phyloP scores from a whole-genome alignment of 2,797 vertebrate species.

The Phyllotis vaccarum region DNA sequence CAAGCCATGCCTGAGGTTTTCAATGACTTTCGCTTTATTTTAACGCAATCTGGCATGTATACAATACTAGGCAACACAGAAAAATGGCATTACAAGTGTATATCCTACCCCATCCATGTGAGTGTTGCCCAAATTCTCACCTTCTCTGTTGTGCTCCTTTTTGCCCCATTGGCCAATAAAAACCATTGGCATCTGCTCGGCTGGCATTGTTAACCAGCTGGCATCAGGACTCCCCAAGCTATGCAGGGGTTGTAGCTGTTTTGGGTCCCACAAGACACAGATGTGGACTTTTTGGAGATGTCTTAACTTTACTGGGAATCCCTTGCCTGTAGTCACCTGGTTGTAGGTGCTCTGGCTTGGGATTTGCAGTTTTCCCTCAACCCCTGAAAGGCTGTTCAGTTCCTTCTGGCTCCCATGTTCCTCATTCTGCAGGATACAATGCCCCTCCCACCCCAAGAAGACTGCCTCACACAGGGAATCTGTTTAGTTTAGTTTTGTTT shows the following conservation, averaged over 20 bases:
- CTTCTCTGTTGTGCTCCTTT: background rate
- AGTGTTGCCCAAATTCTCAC: background rate
- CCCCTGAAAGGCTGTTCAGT: background rate
- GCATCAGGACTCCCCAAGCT: background rate
- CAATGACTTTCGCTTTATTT: background rate
- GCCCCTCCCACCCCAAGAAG: background rate
- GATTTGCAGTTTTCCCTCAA: background rate
- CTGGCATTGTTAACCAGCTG: background rate
- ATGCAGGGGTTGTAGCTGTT: background rate
- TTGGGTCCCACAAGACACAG: background rate
- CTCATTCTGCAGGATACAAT: background rate
- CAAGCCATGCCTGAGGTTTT: background rate
- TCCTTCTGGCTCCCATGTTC: background rate
- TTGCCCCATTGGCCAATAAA: background rate
- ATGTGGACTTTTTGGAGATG: background rate
- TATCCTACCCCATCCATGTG: background rate
- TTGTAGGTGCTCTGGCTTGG: background rate
- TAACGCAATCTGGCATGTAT: background rate
- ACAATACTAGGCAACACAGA: background rate
- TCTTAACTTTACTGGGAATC: background rate
- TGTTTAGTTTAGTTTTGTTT: background rate
- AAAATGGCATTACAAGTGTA: background rate
- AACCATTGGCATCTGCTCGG: background rate
- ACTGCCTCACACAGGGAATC: background rate
- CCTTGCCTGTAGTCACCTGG: background rate